Base-by-base conservation (phyloP, 2,113 vertebrate genomes). In the Cyphomyrus plagiostoma region DNA sequence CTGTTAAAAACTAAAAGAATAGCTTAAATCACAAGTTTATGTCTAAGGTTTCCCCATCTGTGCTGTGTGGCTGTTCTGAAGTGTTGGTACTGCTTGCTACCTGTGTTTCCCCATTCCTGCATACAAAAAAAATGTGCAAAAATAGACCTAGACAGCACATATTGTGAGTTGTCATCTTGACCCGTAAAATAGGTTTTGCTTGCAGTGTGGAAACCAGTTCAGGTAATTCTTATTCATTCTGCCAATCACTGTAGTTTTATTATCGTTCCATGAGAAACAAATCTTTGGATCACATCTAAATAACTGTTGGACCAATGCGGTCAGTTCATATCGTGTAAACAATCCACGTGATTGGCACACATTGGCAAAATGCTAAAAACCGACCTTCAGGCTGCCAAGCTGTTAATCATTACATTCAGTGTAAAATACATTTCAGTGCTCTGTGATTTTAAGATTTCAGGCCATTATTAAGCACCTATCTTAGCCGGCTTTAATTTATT, bases 391-490 rank as follows among this genome's bases (percentile, higher is more conserved):
- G 35, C 42, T 35, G 4, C 35, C 19, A 42, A 80, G 74, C 35
- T 19, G 35, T 42, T 42, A 80, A 80, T 17, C 74, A 42, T 80
- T 30, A 19, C 74, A 80, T 80, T 80, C 74, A 19, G n/a, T 49
- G 56, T 21, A 45, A 70, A 88, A 88, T 21, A 70, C 52, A 88
- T 70, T 70, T 4, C 66, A 26, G 15, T 49, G 23, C 42, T 80
- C 30, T 77, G n/a, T n/a, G 50, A 89, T 80, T 82, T 50, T 46
- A 45, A 26, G 48, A 48, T 86, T 86, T 86, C 48, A 50, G 46
- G 42, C 17, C 62, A 48, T 88, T 74, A 88, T 74, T 88, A 46
- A 88, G 50, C 26, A 53, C 88, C 30, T 77, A 46, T 77, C 17
- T 74, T 39, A 74, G 46, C 58, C 48, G 8, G 15, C 5, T 52